These are phyloP conservation scores for Cyanistes caeruleus DNA, from an alignment of 2,113 vertebrate species.

Conservation along the genomic window DNA sequence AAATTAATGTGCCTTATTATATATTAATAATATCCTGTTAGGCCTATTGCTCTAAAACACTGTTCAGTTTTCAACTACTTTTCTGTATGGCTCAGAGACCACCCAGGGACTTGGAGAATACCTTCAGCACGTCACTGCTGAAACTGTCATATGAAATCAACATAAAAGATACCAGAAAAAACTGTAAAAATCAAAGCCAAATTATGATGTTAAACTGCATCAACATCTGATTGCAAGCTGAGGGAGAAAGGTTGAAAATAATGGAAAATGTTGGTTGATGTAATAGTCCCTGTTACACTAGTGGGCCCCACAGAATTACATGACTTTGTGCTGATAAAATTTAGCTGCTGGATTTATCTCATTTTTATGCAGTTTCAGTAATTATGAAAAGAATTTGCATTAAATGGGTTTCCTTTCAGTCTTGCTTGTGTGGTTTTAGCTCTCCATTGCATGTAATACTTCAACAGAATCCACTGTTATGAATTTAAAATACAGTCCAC, in stretches of 20 bases:
- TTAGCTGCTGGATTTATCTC: not conserved
- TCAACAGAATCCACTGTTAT: not conserved
- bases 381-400: not conserved
- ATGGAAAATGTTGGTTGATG: not conserved
- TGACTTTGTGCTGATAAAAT: not conserved
- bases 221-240: not conserved
- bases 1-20: not conserved
- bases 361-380: not conserved
- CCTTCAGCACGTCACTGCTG: not conserved
- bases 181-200: not conserved
- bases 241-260: not conserved
- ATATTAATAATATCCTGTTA: not conserved
- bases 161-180: not conserved
- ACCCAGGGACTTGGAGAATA: not conserved
- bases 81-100: not conserved
- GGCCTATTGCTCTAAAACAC: not conserved
- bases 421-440: not conserved
- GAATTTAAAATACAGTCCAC: not conserved
- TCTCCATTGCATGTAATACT: not conserved
- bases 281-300: not conserved
- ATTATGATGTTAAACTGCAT: not conserved
- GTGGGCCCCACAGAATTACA: not conserved
- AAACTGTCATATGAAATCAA: not conserved
- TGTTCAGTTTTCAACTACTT: not conserved
- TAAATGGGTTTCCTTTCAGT: not conserved